Conservation (phyloP, 1,140 invertebrate genomes). For the Hirudo medicinalis region DNA sequence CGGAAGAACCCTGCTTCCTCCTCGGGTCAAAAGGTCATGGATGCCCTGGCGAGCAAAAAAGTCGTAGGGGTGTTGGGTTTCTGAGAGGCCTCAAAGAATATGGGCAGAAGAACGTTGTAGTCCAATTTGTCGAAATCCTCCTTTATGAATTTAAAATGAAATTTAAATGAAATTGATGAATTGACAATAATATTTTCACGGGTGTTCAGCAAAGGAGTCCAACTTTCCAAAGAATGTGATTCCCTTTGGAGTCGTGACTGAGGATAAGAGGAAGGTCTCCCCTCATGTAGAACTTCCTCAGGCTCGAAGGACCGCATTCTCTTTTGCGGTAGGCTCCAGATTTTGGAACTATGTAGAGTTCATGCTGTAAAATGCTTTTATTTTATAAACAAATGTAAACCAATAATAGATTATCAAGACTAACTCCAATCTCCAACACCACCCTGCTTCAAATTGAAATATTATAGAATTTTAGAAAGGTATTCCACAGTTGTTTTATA, state of each 20-base stretch:
- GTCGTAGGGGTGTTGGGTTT: conserved; percentile 70
- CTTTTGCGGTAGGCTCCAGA: conserved; percentile 36
- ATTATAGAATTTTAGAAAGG: too few species aligned
- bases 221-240: conserved; percentile 74
- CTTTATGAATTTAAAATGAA: conserved; percentile 38
- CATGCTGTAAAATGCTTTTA: too few species aligned
- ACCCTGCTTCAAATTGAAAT: too few species aligned
- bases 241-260: conserved; percentile 60
- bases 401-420: too few species aligned
- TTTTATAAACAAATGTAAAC: too few species aligned
- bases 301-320: conserved; percentile 47
- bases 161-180: not conserved
- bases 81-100: conserved; percentile 81
- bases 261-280: conserved; percentile 72
- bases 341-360: conserved; percentile 24
- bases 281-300: conserved; percentile 67
- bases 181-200: not conserved
- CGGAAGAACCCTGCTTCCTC: conserved; percentile 68
- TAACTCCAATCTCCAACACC: too few species aligned
- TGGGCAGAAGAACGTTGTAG: conserved; percentile 78
- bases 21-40: conserved; percentile 66
- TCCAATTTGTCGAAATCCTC: conserved; percentile 71
- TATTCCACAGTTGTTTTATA: too few species aligned
- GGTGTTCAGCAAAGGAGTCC: conserved; percentile 9
- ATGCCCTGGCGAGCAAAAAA: conserved; percentile 77